Evolutionary conservation across 2,113 vertebrate genomes (phyloP).

Genomic region (Epinephelus moara): DNA sequence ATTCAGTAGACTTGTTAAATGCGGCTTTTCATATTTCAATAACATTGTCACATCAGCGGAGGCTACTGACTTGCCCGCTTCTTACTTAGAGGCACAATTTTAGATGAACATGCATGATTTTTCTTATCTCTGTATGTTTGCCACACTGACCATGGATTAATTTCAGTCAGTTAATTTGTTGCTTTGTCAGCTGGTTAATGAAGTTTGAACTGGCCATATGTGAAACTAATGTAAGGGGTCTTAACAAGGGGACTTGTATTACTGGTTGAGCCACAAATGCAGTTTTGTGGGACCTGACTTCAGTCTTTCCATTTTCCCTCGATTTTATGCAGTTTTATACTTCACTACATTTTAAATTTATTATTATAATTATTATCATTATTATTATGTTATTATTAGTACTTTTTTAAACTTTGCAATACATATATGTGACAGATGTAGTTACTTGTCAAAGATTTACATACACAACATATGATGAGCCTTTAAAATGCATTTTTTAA

Average conservation of each 20-base stretch:
- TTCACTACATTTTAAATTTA: neutral
- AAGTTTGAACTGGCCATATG: neutral
- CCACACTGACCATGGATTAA: neutral
- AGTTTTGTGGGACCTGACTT: no score
- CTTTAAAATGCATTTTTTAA: no score
- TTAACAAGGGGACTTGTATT: neutral
- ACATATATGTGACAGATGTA: no score
- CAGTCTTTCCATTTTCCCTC: neutral
- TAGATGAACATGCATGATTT: neutral
- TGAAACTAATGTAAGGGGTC: no score
- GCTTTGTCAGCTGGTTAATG: neutral
- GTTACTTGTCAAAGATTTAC: no score
- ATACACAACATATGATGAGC: no score
- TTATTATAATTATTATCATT: no score
- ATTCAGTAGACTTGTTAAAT: neutral
- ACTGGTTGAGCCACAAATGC: neutral
- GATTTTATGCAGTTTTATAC: neutral
- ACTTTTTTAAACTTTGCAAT: no score
- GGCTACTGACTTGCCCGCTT: neutral
- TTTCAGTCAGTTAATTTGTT: neutral
- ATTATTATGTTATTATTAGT: no score
- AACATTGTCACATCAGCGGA: neutral
- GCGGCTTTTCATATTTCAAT: slow-evolving; percentile 12
- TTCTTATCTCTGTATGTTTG: neutral
- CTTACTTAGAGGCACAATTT: neutral